Base-by-base conservation (phyloP, 2,888 invertebrate genomes). In the Cephonodes hylas region DNA sequence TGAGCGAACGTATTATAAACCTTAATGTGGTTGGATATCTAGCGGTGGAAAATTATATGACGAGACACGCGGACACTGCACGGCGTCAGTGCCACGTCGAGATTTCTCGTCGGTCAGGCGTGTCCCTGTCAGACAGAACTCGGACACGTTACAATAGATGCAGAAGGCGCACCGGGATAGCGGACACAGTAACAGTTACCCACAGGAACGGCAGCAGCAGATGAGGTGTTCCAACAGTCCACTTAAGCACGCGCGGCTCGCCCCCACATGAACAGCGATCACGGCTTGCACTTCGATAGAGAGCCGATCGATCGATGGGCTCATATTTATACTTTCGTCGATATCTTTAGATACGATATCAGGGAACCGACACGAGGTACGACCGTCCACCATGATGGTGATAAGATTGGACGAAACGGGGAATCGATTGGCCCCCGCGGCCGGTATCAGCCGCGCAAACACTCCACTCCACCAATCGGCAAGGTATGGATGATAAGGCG, bases 261-360 rank as follows among this genome's bases (percentile, higher is more conserved):
- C 66, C 70, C 34, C 76, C 82, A 83, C 76, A 82, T 84, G 80
- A 76, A 83, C 81, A 80, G 81, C 74, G 83, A 89, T 85, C 89
- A 89, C 88, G 76, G 83, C 81, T 80, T 79, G 80, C 85, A 89
- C 83, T 88, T 81, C 84, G 90, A 92, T 88, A 91, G 91, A 91
- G 91, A 84, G 84, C 81, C 86, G 88, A 91, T 91, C 92, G 91
- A 92, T 92, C 85, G 90, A 92, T 90, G 91, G 89, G 84, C 91
- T 76, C 89, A 89, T 92, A 92, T 92, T 91, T 92, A 92, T 92
- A 92, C 91, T 85, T 90, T 92, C 88, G 81, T 88, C 86, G 84
- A 88, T 90, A 91, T 91, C 91, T 89, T 79, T 77, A 81, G 91
- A 91, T 91, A 92, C 78, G 85, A 85, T 92, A 92, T 91, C 92